These are phyloP conservation scores for Tuta absoluta DNA, from an alignment of 2,888 invertebrate species.

Conservation along the genomic window DNA sequence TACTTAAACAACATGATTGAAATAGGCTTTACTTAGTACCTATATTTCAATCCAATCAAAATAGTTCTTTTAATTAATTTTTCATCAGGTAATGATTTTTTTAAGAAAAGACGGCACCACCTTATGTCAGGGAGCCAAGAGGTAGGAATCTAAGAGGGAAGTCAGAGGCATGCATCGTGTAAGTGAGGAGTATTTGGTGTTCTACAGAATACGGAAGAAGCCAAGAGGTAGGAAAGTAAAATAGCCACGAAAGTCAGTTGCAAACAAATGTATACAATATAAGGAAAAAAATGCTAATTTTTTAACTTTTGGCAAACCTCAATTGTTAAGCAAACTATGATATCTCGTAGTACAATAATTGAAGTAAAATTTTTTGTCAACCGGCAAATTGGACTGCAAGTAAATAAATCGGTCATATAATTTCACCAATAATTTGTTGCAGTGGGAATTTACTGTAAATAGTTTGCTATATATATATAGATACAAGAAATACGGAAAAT, in stretches of 20 bases:
- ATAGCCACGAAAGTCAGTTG: constrained; percentile 36
- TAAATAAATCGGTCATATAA: constrained; percentile 42
- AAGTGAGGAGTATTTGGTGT: constrained; percentile 27
- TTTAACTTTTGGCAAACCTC: constrained; percentile 81
- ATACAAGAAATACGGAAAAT: background rate
- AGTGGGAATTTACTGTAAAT: background rate
- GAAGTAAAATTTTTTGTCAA: constrained; percentile 34
- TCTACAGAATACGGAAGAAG: background rate
- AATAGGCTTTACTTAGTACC: too few relatives aligned
- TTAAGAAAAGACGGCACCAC: too few relatives aligned
- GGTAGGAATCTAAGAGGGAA: constrained; percentile 41
- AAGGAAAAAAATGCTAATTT: constrained; percentile 79
- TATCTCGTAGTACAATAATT: constrained; percentile 43
- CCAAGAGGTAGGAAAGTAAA: constrained; percentile 50
- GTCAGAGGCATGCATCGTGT: constrained; percentile 43
- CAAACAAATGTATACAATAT: constrained; percentile 56
- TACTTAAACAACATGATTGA: too few relatives aligned
- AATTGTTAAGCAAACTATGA: constrained; percentile 74
- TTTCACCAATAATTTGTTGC: constrained; percentile 2
- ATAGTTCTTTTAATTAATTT: background rate
- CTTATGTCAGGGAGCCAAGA: constrained; percentile 8
- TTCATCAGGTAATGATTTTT: too few relatives aligned
- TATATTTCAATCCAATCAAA: too few relatives aligned
- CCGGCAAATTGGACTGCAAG: constrained; percentile 54
- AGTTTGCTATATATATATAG: background rate